Evolutionary conservation across 2,113 vertebrate species (phyloP).

Genomic region (Oreochromis aureus): DNA sequence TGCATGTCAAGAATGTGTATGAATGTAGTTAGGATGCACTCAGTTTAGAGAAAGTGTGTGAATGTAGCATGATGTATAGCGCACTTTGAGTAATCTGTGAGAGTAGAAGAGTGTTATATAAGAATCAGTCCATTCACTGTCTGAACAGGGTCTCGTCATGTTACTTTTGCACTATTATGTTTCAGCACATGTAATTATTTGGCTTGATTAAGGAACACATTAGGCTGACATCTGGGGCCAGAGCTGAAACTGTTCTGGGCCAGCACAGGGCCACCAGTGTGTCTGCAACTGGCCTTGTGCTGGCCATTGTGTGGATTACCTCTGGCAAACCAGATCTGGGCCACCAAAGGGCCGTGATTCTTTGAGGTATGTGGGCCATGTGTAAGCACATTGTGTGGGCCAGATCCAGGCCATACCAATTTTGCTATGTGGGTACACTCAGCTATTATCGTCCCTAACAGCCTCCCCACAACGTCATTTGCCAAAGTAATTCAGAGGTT

Average conservation of each 20-base stretch:
- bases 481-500: neutral
- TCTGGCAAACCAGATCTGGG: neutral
- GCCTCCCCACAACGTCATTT: neutral
- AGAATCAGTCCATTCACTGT: neutral
- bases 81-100: neutral
- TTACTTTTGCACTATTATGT: rapidly evolving
- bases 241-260: neutral
- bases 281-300: no score
- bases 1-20: neutral
- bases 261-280: rapidly evolving
- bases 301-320: neutral
- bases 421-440: neutral
- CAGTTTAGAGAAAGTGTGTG: rapidly evolving
- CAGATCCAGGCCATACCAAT: neutral
- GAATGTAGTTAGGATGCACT: neutral
- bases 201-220: rapidly evolving
- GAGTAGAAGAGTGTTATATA: neutral
- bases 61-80: neutral
- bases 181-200: rapidly evolving
- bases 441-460: neutral
- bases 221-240: neutral
- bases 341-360: rapidly evolving
- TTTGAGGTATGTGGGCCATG: neutral
- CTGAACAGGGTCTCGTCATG: neutral
- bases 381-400: neutral